Percentiles rank a stretch among this genome's conserved stretches.
Evolutionary conservation across 2,797 vertebrate species (phyloP).

Genomic region (Morelia viridis): DNA sequence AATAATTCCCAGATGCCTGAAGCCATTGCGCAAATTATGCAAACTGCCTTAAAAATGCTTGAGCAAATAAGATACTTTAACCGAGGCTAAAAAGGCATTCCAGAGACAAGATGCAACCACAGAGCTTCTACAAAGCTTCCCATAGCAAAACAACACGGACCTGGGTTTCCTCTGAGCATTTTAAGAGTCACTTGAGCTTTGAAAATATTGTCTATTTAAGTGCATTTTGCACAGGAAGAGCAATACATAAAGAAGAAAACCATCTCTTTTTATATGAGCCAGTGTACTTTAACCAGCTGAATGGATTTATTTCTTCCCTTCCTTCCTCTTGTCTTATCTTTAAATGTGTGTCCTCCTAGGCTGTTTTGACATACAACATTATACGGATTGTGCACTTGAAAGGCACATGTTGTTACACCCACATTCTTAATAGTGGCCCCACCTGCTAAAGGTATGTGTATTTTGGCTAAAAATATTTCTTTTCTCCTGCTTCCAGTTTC

Average conservation of each 20-base stretch:
- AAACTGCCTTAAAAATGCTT: neutral
- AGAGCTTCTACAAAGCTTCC: neutral
- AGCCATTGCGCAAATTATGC: neutral
- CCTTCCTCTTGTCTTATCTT: neutral
- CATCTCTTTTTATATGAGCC: neutral
- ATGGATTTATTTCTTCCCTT: neutral
- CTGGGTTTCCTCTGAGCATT: neutral
- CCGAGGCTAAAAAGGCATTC: neutral
- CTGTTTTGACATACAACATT: constrained; percentile 53
- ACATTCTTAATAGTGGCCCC: constrained; percentile 67
- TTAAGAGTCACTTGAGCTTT: neutral
- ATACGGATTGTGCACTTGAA: constrained; percentile 47
- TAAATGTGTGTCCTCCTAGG: constrained; percentile 33
- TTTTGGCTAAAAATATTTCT: constrained; percentile 69
- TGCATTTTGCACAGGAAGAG: constrained; percentile 1
- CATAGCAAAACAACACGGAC: neutral
- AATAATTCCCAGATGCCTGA: neutral
- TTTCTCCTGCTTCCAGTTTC: constrained; percentile 9
- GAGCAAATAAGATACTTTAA: neutral
- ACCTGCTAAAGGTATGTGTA: constrained; percentile 70
- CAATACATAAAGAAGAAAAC: constrained; percentile 4
- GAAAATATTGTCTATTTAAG: neutral
- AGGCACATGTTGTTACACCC: constrained; percentile 66
- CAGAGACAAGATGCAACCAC: neutral
- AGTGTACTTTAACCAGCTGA: constrained; percentile 9